phyloP scores from a whole-genome alignment of 2,797 vertebrate species.

The Tachyglossus aculeatus region DNA sequence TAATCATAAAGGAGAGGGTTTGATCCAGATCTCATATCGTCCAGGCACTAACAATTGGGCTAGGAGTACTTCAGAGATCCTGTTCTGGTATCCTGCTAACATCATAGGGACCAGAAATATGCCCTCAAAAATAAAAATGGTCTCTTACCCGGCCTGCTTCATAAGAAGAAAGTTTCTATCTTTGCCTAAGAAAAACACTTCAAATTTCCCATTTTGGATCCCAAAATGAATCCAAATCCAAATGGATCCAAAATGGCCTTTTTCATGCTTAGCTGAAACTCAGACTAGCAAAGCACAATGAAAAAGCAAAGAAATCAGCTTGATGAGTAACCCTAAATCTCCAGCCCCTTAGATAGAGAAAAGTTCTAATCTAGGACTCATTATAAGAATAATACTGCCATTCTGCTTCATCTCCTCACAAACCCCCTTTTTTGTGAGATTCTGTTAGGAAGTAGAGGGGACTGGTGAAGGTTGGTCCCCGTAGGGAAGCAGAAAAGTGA shows the following conservation, averaged over 20 bases:
- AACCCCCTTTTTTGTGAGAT: too few species aligned
- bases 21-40: conserved; percentile 1
- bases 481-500: too few species aligned
- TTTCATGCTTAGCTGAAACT: background rate
- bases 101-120: conserved; percentile 3
- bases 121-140: background rate
- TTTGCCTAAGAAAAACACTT: background rate
- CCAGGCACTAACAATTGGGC: background rate
- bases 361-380: background rate
- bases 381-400: background rate
- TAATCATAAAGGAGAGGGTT: conserved; percentile 21
- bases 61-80: background rate
- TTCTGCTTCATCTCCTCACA: background rate
- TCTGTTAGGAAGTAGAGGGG: too few species aligned
- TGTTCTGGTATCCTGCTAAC: conserved; percentile 1
- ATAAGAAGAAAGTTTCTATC: background rate
- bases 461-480: too few species aligned
- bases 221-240: background rate
- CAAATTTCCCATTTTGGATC: background rate
- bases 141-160: conserved; percentile 11
- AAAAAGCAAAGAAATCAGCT: background rate
- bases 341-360: background rate
- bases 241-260: background rate
- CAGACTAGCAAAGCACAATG: background rate
- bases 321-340: background rate